A percentile compares a stretch with the other conserved stretches of the same genome.
phyloP scores from a whole-genome alignment of 1,140 invertebrate species.

The Drosophila nigromelanica region DNA sequence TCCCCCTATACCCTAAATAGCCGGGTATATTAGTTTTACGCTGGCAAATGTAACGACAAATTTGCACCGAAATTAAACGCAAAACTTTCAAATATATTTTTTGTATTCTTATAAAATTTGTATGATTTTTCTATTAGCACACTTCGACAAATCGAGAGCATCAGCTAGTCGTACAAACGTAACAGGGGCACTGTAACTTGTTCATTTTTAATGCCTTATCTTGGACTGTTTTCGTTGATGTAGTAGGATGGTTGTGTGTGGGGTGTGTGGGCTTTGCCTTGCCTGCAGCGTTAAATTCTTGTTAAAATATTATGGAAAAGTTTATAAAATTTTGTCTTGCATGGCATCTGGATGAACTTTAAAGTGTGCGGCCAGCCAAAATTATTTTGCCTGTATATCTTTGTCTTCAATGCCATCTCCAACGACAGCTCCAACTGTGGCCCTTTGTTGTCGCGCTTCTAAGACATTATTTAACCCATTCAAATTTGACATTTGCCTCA shows the following conservation, averaged over 20 bases:
- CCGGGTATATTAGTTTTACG: neutral
- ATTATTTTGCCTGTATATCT: neutral
- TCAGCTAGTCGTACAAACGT: neutral
- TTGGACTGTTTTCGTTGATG: constrained; percentile 37
- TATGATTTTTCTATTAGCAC: neutral
- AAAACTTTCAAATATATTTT: neutral
- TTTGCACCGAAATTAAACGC: neutral
- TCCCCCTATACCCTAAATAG: neutral
- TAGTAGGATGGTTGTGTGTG: constrained; percentile 8
- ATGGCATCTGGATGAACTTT: constrained; percentile 28
- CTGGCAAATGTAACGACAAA: neutral
- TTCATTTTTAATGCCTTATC: constrained; percentile 69
- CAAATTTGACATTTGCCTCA: constrained; percentile 39
- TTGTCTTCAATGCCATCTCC: neutral
- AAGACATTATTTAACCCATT: constrained; percentile 47
- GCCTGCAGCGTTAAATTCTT: constrained; percentile 76
- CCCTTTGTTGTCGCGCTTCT: neutral
- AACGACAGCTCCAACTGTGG: neutral
- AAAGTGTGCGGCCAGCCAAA: constrained; percentile 36
- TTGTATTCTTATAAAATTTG: neutral
- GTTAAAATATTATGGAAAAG: constrained; percentile 71
- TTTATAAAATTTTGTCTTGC: constrained; percentile 48
- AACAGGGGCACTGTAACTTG: neutral
- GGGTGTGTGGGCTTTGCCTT: constrained; percentile 43
- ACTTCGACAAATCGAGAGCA: no score